Base-by-base conservation (phyloP, 2,888 invertebrate species). In the Chrysolina haemoptera region DNA sequence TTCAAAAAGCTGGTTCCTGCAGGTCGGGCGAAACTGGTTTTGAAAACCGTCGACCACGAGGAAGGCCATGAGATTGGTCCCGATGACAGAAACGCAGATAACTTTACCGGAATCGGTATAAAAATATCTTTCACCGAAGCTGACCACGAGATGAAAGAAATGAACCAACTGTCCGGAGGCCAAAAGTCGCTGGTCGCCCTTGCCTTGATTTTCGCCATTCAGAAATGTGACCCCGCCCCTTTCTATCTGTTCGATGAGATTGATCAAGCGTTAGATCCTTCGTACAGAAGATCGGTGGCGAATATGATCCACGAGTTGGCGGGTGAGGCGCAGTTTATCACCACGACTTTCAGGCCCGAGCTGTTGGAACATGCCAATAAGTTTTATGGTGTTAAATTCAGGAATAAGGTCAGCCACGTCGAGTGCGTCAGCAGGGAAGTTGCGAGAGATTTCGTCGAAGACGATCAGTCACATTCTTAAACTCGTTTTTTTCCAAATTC, bases 161-260 rank as follows among this genome's bases (percentile, higher is more conserved):
- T 99, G 99, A 98, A 99, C 89, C 99, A 99, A 88, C 90, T 99
- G 22, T 99, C 98, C 0, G 99, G 99, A 50, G 99, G 99, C 0
- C 99, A 99, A 89, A 99, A 99, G 88, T 99, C 99, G 3, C 91
- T 99, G 0, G 99, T 99, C 0, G 99, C 99, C 0, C 90, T 99
- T 63, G 98, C 97, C 0, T 90, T 99, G 35, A 99, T 99, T 84
- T 99, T 99, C 89, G 98, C 99, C 74, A 99, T 99, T 86, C 99
- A 99, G 90, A 99, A 99, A 89, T 99, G 99, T 88, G 99, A 99
- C 89, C 99, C 99, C 0, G 99, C 99, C 1, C 99, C 99, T 0
- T 99, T 99, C 90, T 99, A 99, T 89, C 90, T 99, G 65, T 99
- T 99, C 89, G 99, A 99, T 90, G 99, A 99, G 90, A 99, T 99